Evolutionary conservation across 2,113 vertebrate species (phyloP), one percentile per base, ranked within the genome.

Genomic region (Chaenocephalus aceratus): DNA sequence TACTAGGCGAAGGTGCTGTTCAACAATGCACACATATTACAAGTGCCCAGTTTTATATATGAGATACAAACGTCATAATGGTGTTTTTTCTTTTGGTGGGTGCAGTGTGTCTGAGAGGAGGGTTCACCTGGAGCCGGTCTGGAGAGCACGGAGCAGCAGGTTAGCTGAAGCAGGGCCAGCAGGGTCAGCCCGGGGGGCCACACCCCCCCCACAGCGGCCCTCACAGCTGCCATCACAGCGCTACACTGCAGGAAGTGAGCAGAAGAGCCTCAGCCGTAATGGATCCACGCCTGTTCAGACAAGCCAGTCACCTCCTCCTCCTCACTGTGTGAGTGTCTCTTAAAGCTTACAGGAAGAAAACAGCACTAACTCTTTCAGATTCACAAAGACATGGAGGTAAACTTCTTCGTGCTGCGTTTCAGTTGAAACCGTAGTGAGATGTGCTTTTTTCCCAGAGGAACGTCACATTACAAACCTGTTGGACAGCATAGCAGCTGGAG

Each of bases 391-490:
- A 30, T 26, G 13, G 0, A 78, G 13, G 12, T 30, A 2, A 49
- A 46, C 26, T 60, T 21, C 6, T 26, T 48, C 5, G 5, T 26
- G 41, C 11, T 36, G 4, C 15, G 7, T 60, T 76, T 21, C 41
- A 10, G n/a, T 10, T n/a, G 34, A 84, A 48, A 45, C 0, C 0
- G 6, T 13, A n/a, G 3, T n/a, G 36, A 45, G 46, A 6, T 10
- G 7, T 2, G 65, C 10, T 66, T 64, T 59, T 73, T 66, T 58
- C 41, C 8, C 1, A 36, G 13, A 21, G 30, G 13, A 23, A 21
- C 10, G 41, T 61, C 77, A 58, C 45, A 23, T 8, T 48, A 23
- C 54, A 87, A 92, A 94, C 93, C 93, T 70, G 94, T 92, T 88
- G 36, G 80, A 64, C 92, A 52, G 44, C 93, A 94, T 94, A 78